phyloP scores from a whole-genome alignment of 2,888 invertebrate species.

The Brachylomia viminalis region DNA sequence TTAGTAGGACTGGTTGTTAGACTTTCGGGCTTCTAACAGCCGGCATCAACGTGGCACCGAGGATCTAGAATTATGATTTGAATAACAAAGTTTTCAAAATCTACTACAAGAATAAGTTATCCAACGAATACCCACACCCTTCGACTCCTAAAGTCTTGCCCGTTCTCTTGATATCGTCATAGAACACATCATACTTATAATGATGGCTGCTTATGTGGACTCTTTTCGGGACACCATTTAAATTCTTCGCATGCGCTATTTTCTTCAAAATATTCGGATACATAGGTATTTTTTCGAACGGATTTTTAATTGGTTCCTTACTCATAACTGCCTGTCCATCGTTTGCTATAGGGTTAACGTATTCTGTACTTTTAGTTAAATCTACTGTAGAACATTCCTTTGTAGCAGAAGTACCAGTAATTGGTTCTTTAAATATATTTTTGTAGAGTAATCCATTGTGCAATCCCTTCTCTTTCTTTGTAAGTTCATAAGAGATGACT shows the following conservation, averaged over 20 bases:
- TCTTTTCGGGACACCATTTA: slow-evolving; percentile 58
- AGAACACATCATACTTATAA: slow-evolving; percentile 71
- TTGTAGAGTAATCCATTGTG: slow-evolving; percentile 49
- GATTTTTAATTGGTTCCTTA: background rate
- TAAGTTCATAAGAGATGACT: rapidly evolving
- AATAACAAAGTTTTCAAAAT: background rate
- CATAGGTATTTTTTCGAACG: slow-evolving; percentile 31
- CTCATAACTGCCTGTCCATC: rapidly evolving
- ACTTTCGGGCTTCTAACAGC: background rate
- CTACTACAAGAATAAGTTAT: background rate
- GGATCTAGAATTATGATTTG: background rate
- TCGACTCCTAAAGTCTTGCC: background rate
- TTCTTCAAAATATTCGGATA: slow-evolving; percentile 23
- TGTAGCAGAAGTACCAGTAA: background rate
- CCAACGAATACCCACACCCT: slow-evolving; percentile 33
- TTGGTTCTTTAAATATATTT: slow-evolving; percentile 8
- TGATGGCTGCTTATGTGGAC: slow-evolving; percentile 69
- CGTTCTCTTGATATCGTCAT: slow-evolving; percentile 47
- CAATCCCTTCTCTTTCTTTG: background rate
- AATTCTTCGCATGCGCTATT: slow-evolving; percentile 24
- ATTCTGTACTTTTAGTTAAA: slow-evolving; percentile 22
- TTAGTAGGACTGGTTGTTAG: background rate
- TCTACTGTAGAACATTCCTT: background rate
- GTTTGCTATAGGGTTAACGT: background rate
- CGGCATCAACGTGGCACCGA: background rate